Percentiles rank a stretch among this genome's conserved stretches.
Evolutionary conservation across 1,140 invertebrate genomes (phyloP).

Genomic region (Macrocentrus cingulum): DNA sequence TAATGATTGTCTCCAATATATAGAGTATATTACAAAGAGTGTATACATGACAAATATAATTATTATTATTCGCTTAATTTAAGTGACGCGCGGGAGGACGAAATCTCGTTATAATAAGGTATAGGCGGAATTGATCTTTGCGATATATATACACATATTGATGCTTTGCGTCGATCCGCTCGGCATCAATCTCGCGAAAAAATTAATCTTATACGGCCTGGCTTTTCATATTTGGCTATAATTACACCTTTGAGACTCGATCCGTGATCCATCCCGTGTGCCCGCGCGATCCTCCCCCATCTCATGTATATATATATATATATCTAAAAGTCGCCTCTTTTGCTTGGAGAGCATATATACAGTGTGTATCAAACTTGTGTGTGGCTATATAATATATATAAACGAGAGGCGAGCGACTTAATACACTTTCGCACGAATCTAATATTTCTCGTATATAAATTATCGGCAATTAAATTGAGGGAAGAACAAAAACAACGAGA

Average conservation of each 20-base stretch:
- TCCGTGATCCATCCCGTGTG: conserved; percentile 30
- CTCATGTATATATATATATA: too few relatives aligned
- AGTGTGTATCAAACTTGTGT: neutral
- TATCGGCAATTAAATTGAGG: conserved; percentile 54
- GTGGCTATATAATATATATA: neutral
- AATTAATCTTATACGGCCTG: conserved; percentile 47
- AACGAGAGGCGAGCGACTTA: conserved; percentile 35
- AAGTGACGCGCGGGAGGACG: conserved; percentile 53
- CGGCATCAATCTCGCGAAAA: conserved; percentile 57
- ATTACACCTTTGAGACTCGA: conserved; percentile 51
- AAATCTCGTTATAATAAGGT: conserved; percentile 58
- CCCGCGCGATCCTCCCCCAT: conserved; percentile 7
- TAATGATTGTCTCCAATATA: too few relatives aligned
- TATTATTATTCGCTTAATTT: conserved; percentile 55
- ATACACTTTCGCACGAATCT: conserved; percentile 60
- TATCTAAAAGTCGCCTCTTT: too few relatives aligned
- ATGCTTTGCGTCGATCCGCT: conserved; percentile 50
- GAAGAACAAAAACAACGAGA: conserved; percentile 38
- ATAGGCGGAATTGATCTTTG: conserved; percentile 47
- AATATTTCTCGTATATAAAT: conserved; percentile 58
- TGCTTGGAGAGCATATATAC: too few relatives aligned
- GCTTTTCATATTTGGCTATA: conserved; percentile 58
- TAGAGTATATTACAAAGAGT: too few relatives aligned
- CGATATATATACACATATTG: neutral
- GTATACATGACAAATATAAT: too few relatives aligned